Evolutionary conservation across 2,888 invertebrate species (phyloP), one percentile per base, ranked within the genome.

Genomic region (Empis stercorea): DNA sequence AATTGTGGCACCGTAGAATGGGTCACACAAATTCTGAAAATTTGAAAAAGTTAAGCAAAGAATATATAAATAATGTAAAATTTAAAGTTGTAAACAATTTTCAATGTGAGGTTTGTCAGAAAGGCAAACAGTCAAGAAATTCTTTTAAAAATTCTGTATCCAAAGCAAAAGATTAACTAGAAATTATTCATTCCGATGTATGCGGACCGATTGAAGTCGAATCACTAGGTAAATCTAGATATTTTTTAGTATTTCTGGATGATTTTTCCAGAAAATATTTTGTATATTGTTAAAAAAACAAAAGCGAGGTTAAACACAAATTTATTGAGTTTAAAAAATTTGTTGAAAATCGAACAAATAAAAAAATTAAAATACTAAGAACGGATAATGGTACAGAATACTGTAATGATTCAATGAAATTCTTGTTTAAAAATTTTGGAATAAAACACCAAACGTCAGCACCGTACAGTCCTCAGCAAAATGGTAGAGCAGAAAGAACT

Each of bases 391-490:
- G 49, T 3, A 36, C 17, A 7, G 46, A 49, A 44, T 44, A 43
- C 30, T 7, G n/a, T 3, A 47, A 47, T 30, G 32, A 23, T n/a
- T n/a, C n/a, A n/a, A n/a, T n/a, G 10, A 15, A 20, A 14, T 45
- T 45, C n/a, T n/a, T n/a, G n/a, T n/a, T n/a, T n/a, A 10, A 15
- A 10, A 14, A 16, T 17, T 1, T 13, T 17, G 39, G 44, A 15
- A 37, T 41, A 1, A n/a, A 15, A 5, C 30, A 44, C 11, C 36
- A 42, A 41, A 20, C 3, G 2, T 34, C 43, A 13, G 41, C 32
- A 10, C 36, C 44, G 11, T 55, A 56, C 34, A 50, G 53, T 14
- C 55, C 56, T 11, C 48, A 57, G 17, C 58, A 57, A 50, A 58
- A 57, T 41, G 56, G 56, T 11, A 50, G 53, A 10, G 52, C 54